Percentiles rank a stretch among this genome's conserved stretches.
Evolutionary conservation across 2,113 vertebrate species (phyloP).

Genomic region (Fulica atra): DNA sequence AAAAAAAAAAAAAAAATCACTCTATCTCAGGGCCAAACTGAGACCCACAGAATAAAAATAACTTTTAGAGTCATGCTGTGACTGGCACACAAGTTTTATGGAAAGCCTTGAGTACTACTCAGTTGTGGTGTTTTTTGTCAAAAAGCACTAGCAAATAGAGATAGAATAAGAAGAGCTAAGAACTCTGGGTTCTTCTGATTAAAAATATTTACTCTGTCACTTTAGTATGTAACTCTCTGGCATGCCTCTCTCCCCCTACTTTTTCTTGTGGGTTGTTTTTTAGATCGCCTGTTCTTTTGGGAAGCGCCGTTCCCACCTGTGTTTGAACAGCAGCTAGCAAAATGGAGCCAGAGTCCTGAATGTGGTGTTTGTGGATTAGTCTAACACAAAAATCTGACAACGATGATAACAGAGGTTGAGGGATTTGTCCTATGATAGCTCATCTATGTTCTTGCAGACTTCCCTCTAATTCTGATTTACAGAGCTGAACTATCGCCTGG

Average conservation of each 20-base stretch:
- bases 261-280: not conserved
- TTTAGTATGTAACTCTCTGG: not conserved
- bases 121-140: not conserved
- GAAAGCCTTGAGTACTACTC: not conserved
- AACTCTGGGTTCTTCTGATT: not conserved
- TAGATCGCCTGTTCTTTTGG: not conserved
- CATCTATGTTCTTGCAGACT: not conserved
- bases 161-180: not conserved
- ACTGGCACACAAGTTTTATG: not conserved
- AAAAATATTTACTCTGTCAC: not conserved
- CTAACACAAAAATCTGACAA: not conserved
- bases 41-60: not conserved
- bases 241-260: not conserved
- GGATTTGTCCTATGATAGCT: not conserved
- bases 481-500: rapidly evolving
- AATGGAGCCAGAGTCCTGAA: not conserved
- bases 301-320: not conserved
- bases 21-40: not conserved
- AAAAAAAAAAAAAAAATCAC: too few relatives aligned
- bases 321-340: not conserved
- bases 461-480: not conserved
- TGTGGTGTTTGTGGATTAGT: not conserved
- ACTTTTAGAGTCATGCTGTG: not conserved
- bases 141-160: not conserved
- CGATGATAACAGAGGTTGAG: not conserved